Evolutionary conservation across 53 echinoderm and acorn worm species (phyloP), one percentile per base, ranked within the genome.

Genomic region (Zoroaster sp.): DNA sequence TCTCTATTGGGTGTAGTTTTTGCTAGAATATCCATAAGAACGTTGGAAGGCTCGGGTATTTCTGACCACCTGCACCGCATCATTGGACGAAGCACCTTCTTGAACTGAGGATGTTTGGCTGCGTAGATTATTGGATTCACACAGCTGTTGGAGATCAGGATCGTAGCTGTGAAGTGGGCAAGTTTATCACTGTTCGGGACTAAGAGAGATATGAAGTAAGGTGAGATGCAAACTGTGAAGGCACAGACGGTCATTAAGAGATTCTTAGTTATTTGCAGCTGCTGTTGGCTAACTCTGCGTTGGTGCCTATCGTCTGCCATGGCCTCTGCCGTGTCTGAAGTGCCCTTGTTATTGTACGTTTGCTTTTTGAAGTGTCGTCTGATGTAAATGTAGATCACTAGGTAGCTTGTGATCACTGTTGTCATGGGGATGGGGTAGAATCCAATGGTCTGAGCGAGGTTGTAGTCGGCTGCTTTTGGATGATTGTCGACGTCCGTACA

Each of bases 61-160:
- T 78, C 65, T 15, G 40, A 21, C 35, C 37, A 89, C 10, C 36
- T 36, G 37, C 89, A 89, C 3, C 21, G 45, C 7, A 89, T 41
- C 89, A 89, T 78, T 15, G 47, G 49, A 0, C 79, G 46, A 12
- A 88, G 49, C 0, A 88, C 88, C 66, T 46, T 38, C 68, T 43
- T 88, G 21, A 77, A 77, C 14, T 69, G 54, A 5, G 89, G 89
- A 32, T 89, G 89, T n/a, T 65, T 75, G 39, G 31, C 47, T 0
- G 78, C 21, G 44, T 89, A 89, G 46, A 89, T 89, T 37, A 89
- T 25, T 0, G 79, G 79, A 6, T 89, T 89, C 5, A 89, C 28
- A 17, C 69, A 46, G 25, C 78, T 89, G 40, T 89, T 89, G 4
- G 21, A 41, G 4, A 81, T 63, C 14, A 65, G 23, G 81, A 81